These are phyloP conservation scores for Oligia latruncula DNA, from an alignment of 2,888 invertebrate genomes.

Conservation along the genomic window DNA sequence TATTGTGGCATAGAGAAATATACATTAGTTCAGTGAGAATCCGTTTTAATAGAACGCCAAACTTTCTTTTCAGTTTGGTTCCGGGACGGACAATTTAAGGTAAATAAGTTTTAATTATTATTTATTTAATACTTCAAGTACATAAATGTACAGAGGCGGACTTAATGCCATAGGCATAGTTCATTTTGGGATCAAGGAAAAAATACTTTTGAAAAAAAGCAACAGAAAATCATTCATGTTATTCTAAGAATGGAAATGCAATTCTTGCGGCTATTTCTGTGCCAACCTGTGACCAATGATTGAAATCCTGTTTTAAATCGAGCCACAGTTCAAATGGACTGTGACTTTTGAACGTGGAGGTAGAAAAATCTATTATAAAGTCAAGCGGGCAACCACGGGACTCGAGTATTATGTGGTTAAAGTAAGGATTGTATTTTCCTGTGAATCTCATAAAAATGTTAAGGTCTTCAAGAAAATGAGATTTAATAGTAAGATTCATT, in stretches of 20 bases:
- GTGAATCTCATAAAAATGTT: not conserved
- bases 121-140: too few species aligned
- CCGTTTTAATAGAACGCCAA: too few species aligned
- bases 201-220: not conserved
- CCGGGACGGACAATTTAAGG: too few species aligned
- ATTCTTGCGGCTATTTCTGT: not conserved
- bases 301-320: constrained; percentile 10
- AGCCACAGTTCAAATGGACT: constrained; percentile 18
- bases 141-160: too few species aligned
- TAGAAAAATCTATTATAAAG: constrained; percentile 8
- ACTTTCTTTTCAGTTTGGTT: too few species aligned
- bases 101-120: too few species aligned
- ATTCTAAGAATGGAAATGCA: not conserved
- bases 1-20: too few species aligned
- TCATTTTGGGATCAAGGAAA: too few species aligned
- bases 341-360: constrained; percentile 12
- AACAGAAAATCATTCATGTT: not conserved
- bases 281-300: constrained; percentile 23
- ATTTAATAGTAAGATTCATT: too few species aligned
- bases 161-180: too few species aligned
- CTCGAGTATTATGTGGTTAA: not conserved
- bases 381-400: too few species aligned
- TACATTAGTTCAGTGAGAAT: too few species aligned
- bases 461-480: not conserved
- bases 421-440: not conserved